Conservation (phyloP, 2,797 vertebrate species). For the Manis pentadactyla region DNA sequence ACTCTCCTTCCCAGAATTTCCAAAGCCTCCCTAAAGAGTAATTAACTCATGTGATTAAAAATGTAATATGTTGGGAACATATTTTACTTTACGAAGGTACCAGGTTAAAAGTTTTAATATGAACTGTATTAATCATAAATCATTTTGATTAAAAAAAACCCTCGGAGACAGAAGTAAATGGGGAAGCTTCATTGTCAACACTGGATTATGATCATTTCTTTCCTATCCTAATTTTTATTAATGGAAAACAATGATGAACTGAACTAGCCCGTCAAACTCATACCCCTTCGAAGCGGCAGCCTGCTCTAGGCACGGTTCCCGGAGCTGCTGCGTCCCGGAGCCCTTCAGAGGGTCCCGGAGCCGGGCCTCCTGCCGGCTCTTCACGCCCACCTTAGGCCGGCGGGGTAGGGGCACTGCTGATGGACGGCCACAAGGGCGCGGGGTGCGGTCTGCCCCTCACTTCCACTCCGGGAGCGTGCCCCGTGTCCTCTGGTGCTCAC, state of each 20-base stretch:
- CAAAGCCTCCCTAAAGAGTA: slow-evolving; percentile 76
- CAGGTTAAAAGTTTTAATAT: slow-evolving; percentile 71
- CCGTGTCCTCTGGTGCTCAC: accelerated
- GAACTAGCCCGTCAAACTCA: background rate
- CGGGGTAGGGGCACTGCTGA: no score
- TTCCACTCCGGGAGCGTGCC: background rate
- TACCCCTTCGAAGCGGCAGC: background rate
- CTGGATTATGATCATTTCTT: background rate
- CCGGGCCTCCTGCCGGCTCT: accelerated
- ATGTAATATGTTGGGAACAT: slow-evolving; percentile 68
- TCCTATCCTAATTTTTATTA: slow-evolving; percentile 55
- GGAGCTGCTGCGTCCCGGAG: accelerated
- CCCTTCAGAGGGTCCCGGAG: accelerated
- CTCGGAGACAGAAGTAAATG: background rate
- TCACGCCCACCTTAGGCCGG: background rate
- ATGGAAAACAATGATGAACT: slow-evolving; percentile 6
- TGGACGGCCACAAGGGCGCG: background rate
- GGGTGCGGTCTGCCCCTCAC: accelerated
- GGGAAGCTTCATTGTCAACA: background rate
- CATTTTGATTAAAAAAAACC: slow-evolving; percentile 58
- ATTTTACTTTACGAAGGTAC: slow-evolving; percentile 57
- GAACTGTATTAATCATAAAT: slow-evolving; percentile 44
- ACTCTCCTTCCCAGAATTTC: slow-evolving; percentile 62
- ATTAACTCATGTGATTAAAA: slow-evolving; percentile 80
- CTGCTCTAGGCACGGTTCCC: accelerated